Evolutionary conservation across 2,797 vertebrate genomes (phyloP), one percentile per base, ranked within the genome.

Genomic region (Balearica regulorum): DNA sequence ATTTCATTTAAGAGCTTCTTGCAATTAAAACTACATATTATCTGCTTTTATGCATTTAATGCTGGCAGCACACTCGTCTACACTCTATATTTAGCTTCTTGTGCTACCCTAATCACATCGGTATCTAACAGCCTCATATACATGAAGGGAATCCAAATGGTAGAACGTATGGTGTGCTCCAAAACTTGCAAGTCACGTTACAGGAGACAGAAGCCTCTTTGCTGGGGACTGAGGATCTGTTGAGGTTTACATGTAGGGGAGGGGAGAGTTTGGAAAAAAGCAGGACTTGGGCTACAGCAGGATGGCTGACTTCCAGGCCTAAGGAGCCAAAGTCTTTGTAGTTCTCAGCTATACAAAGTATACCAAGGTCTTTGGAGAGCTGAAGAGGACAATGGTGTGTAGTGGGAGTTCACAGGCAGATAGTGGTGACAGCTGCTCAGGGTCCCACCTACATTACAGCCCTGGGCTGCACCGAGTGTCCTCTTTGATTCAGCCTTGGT

Each of bases 141-240:
- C 26, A 48, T 0, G 0, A 62, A 69, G 6, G 4, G 13, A 83
- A 20, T 78, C 37, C 1, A 7, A 33, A 24, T 7, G 2, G 43
- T 70, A 73, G 26, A 11, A 33, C 16, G 26, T 39, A 28, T 1
- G 24, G 4, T 33, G 6, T 57, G n/a, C 37, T 70, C 20, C 57
- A 70, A 57, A 91, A 60, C 25, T 55, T 77, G 9, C 6, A 48
- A 77, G 35, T 68, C 19, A 44, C 2, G 0, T 70, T 58, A 26
- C 13, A 69, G 44, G 39, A 75, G 37, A 19, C 7, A 78, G 29
- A 86, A 78, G 4, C 6, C 10, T 5, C 20, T 73, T 73, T 49
- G 39, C 24, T 35, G 19, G 5, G 16, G 13, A 43, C 14, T 0
- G 2, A 69, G 21, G 22, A 26, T 78, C 35, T 84, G 5, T 21